A percentile compares a stretch with the other conserved stretches of the same genome.
phyloP scores from a whole-genome alignment of 2,797 vertebrate genomes.

The Enteromius trimaculatus region DNA sequence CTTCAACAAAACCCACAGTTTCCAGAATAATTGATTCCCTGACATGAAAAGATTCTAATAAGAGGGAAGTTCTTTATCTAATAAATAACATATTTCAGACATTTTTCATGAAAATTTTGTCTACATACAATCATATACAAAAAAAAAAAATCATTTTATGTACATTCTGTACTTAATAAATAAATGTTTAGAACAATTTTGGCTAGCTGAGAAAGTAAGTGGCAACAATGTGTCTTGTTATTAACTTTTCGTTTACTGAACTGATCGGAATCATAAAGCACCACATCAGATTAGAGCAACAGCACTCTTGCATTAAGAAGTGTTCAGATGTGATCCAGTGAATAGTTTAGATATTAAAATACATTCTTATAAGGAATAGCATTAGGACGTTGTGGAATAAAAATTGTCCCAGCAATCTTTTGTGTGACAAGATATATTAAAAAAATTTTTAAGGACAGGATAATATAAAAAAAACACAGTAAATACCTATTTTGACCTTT shows the following conservation, averaged over 20 bases:
- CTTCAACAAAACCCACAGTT: background rate
- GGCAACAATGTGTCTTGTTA: background rate
- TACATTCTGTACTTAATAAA: background rate
- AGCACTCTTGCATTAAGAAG: background rate
- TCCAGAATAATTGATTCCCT: background rate
- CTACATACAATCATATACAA: background rate
- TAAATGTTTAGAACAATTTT: background rate
- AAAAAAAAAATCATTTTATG: background rate
- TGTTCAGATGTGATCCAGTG: background rate
- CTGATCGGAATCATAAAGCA: background rate
- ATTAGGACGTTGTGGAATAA: background rate
- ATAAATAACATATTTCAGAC: background rate
- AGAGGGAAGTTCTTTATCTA: background rate
- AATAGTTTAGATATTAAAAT: background rate
- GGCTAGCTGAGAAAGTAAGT: background rate
- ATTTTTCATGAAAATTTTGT: background rate
- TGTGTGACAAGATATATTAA: background rate
- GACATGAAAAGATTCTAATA: background rate
- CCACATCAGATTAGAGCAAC: background rate
- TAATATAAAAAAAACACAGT: background rate
- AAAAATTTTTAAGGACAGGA: background rate
- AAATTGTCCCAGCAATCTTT: background rate
- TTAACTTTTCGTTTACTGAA: background rate
- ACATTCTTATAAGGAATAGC: background rate
- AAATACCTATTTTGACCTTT: conserved; percentile 8